A percentile compares a stretch with the other conserved stretches of the same genome.
Conservation (phyloP, 1,140 invertebrate genomes). For the Trichonephila inaurata region DNA sequence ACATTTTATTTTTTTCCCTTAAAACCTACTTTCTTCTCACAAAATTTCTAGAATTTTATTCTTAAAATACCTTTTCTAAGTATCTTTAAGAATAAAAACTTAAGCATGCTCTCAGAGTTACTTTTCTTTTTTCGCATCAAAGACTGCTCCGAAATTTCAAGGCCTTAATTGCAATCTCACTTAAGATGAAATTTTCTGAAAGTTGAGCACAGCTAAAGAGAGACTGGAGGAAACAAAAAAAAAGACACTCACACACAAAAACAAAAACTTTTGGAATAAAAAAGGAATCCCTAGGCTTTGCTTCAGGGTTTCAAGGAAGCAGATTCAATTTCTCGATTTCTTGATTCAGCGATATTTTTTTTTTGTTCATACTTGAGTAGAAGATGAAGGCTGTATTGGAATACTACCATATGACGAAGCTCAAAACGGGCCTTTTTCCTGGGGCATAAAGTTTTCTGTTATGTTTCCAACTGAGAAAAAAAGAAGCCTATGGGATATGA, state of each 20-base stretch:
- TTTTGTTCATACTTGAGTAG: not conserved
- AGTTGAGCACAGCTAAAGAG: not conserved
- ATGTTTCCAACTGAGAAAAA: not conserved
- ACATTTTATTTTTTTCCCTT: too few species aligned
- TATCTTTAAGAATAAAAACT: too few species aligned
- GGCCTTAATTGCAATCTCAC: not conserved
- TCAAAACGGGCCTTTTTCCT: not conserved
- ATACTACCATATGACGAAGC: not conserved
- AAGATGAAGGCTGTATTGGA: constrained; percentile 19
- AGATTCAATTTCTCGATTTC: constrained; percentile 66
- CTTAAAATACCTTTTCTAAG: too few species aligned
- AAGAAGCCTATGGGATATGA: constrained; percentile 18
- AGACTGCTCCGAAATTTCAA: not conserved
- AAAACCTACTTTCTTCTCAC: too few species aligned
- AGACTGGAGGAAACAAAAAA: not conserved
- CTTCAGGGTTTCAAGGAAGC: constrained; percentile 29
- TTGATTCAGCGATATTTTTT: constrained; percentile 54
- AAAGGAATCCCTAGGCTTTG: not conserved
- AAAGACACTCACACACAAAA: not conserved
- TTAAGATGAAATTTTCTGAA: not conserved
- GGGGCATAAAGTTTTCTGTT: constrained; percentile 52
- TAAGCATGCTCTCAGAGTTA: too few species aligned
- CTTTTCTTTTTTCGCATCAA: too few species aligned
- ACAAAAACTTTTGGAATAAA: not conserved
- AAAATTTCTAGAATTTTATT: too few species aligned